Percentiles rank a stretch among this genome's conserved stretches.
Evolutionary conservation across 2,888 invertebrate genomes (phyloP).

Genomic region (Aleiodes alternator): DNA sequence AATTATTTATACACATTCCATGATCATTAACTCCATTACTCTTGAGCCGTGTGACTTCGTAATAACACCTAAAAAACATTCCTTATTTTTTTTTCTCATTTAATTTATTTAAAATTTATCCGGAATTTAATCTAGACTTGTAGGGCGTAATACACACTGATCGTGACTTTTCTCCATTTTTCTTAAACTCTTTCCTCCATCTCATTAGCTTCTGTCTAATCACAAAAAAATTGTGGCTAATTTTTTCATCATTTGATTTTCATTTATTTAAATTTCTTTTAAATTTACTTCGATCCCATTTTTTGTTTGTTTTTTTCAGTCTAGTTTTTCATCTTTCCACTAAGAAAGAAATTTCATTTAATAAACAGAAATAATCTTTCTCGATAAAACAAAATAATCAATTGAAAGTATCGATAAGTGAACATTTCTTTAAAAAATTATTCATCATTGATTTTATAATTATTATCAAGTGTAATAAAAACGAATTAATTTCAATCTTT

Average conservation of each 20-base stretch:
- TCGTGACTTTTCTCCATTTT: constrained; percentile 3
- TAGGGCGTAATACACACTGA: not conserved
- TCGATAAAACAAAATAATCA: not conserved
- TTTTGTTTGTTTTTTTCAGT: constrained; percentile 13
- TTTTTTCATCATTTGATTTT: constrained; percentile 22
- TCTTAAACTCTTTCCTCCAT: not conserved
- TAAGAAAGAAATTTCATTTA: not conserved
- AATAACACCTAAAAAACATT: constrained; percentile 57
- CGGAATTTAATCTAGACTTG: constrained; percentile 11
- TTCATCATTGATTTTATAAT: too few relatives aligned
- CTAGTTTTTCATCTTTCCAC: constrained; percentile 14
- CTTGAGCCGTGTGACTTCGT: constrained; percentile 57
- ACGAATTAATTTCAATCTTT: too few relatives aligned
- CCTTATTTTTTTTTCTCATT: constrained; percentile 50
- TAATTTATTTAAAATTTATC: constrained; percentile 37
- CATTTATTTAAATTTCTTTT: constrained; percentile 11
- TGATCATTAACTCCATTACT: constrained; percentile 56
- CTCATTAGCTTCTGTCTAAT: not conserved
- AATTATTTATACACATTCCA: constrained; percentile 61
- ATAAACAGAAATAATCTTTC: not conserved
- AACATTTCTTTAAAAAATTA: not conserved
- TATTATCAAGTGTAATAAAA: too few relatives aligned
- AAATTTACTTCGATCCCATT: constrained; percentile 27
- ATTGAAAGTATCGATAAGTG: not conserved
- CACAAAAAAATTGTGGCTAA: constrained; percentile 13